These are phyloP conservation scores for Escarpia spicata DNA, from an alignment of 2,888 invertebrate species.

Conservation along the genomic window DNA sequence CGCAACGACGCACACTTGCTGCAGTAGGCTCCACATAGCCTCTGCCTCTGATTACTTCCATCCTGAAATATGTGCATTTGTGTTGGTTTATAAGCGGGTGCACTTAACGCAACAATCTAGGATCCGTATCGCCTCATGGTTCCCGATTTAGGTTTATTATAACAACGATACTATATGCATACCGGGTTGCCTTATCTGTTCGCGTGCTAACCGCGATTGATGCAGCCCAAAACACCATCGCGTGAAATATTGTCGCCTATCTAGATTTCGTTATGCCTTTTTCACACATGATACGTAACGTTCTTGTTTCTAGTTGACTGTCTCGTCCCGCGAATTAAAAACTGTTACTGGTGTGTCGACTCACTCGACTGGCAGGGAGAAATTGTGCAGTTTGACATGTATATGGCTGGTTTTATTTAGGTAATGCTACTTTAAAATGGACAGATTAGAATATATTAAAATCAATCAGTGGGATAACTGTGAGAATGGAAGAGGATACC, in stretches of 20 bases:
- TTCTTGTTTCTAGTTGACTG: no score
- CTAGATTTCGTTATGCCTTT: neutral
- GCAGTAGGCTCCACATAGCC: neutral
- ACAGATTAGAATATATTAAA: no score
- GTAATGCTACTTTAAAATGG: no score
- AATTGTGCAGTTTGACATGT: no score
- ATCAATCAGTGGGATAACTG: no score
- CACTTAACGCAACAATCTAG: neutral
- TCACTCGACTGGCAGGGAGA: no score
- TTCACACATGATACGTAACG: no score
- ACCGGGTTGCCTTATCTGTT: neutral
- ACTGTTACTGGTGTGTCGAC: no score
- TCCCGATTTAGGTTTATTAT: slow-evolving; percentile 3
- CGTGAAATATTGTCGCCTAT: neutral
- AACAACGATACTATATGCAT: neutral
- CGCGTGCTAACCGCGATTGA: neutral
- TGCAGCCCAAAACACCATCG: neutral
- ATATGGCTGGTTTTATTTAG: no score
- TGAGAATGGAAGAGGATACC: no score
- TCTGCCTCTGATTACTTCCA: neutral
- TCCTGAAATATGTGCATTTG: slow-evolving; percentile 6
- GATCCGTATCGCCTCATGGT: neutral
- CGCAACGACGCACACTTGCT: neutral
- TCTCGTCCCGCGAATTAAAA: no score
- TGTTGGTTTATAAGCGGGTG: neutral